Evolutionary conservation across 2,113 vertebrate genomes (phyloP).

Genomic region (Seriola quinqueradiata): DNA sequence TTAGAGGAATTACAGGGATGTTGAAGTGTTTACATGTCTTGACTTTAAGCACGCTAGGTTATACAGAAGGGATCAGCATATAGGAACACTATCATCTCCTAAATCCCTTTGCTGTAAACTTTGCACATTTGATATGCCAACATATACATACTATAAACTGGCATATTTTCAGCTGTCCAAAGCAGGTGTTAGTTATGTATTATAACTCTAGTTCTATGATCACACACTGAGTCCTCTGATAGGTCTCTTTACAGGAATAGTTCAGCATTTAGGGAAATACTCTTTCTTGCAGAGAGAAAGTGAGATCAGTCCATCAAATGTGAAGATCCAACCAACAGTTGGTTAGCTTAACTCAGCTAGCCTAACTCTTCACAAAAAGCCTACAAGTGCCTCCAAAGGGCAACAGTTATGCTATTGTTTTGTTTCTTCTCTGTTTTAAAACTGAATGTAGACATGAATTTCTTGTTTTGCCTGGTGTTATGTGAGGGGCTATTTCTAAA

Average conservation of each 20-base stretch:
- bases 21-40: constrained; percentile 40
- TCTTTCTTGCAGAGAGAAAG: too few species aligned
- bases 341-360: too few species aligned
- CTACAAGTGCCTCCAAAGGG: too few species aligned
- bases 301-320: too few species aligned
- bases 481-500: too few species aligned
- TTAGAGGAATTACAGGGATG: constrained; percentile 49
- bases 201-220: neutral
- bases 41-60: constrained; percentile 15
- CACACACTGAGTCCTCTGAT: neutral
- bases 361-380: too few species aligned
- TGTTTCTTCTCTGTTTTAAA: too few species aligned
- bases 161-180: constrained; percentile 31
- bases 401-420: too few species aligned
- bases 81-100: constrained; percentile 27
- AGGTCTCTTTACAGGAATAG: neutral
- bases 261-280: too few species aligned
- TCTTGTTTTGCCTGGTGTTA: neutral
- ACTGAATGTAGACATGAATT: too few species aligned
- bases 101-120: constrained; percentile 26
- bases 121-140: neutral
- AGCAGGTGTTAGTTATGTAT: neutral
- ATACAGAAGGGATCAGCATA: constrained; percentile 37
- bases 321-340: too few species aligned
- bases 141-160: neutral